Conservation (phyloP, 92 coral and sea anemone species). For the Metridium senile region DNA sequence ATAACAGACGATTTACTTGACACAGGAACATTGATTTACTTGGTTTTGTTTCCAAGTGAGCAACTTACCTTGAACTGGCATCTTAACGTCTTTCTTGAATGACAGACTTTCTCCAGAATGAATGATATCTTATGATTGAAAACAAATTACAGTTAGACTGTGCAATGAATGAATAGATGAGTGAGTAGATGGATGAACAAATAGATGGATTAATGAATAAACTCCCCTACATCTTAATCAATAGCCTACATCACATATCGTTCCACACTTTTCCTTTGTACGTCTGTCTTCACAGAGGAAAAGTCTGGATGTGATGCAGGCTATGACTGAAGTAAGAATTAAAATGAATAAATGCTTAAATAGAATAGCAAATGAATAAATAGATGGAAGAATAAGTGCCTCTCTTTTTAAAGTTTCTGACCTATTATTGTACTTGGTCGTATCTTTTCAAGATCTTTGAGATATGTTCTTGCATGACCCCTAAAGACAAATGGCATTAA, state of each 20-base stretch:
- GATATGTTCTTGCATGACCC: conserved; percentile 91
- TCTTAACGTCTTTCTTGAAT: conserved; percentile 91
- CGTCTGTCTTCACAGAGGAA: too few species aligned
- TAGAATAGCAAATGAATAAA: not conserved
- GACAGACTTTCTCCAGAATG: conserved; percentile 94
- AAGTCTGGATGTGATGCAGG: too few species aligned
- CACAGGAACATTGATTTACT: not conserved
- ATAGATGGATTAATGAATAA: not conserved
- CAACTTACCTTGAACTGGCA: conserved; percentile 98
- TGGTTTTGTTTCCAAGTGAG: too few species aligned
- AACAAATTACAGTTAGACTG: not conserved
- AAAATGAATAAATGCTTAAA: not conserved
- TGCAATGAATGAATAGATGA: too few species aligned
- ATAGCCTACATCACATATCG: too few species aligned
- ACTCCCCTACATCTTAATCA: not conserved
- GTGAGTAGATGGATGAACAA: too few species aligned
- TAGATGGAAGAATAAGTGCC: not conserved
- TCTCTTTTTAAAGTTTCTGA: not conserved
- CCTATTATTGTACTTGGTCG: conserved; percentile 94
- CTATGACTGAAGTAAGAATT: not conserved
- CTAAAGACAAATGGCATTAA: conserved; percentile 52
- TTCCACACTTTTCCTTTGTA: too few species aligned
- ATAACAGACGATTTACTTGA: not conserved
- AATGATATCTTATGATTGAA: conserved; percentile 71
- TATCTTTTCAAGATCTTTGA: conserved; percentile 92